Evolutionary conservation across 2,113 vertebrate genomes (phyloP).

Genomic region (Fregetta grallaria): DNA sequence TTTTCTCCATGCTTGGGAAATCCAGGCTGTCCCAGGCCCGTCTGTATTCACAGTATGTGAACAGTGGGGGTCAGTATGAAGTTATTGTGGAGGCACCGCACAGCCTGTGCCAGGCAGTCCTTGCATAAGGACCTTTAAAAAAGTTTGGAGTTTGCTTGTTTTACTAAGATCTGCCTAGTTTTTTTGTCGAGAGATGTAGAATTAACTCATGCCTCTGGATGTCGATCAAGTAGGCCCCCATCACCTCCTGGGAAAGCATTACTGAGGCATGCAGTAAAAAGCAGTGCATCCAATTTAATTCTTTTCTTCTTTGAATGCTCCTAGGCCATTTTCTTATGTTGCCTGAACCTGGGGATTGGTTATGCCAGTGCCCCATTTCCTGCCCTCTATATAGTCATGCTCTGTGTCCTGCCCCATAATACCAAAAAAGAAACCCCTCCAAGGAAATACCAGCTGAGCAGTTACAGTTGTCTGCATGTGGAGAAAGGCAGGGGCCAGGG

Average conservation of each 20-base stretch:
- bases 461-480: not conserved
- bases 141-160: not conserved
- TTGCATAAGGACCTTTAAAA: not conserved
- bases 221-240: not conserved
- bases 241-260: not conserved
- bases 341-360: not conserved
- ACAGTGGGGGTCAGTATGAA: slow-evolving; percentile 6
- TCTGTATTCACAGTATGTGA: not conserved
- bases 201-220: not conserved
- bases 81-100: not conserved
- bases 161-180: not conserved
- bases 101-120: not conserved
- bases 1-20: not conserved
- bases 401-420: not conserved
- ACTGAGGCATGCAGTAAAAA: not conserved
- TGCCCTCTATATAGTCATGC: not conserved
- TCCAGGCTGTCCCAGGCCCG: fast-evolving
- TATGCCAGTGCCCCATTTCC: not conserved
- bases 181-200: not conserved
- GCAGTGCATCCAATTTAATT: not conserved
- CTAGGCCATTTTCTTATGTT: not conserved
- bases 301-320: not conserved
- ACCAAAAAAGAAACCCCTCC: not conserved
- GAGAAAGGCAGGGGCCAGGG: not conserved
- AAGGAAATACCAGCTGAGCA: not conserved